phyloP scores from a whole-genome alignment of 1,140 invertebrate species.

The Drosophila nigromelanica region DNA sequence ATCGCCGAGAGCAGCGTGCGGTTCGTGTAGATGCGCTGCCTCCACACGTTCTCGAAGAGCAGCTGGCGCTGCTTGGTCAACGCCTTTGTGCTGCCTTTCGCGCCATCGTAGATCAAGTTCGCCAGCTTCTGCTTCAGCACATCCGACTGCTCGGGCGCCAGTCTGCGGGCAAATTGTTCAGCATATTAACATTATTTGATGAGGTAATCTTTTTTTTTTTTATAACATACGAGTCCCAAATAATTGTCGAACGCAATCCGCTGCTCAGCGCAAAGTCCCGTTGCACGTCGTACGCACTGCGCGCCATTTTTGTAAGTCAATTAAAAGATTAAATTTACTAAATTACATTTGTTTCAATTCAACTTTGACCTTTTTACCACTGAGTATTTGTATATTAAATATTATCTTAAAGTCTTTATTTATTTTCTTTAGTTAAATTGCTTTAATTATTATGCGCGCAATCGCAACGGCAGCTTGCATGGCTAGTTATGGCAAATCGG shows the following conservation, averaged over 20 bases:
- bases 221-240: constrained; percentile 75
- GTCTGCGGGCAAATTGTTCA: constrained; percentile 17
- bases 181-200: not conserved
- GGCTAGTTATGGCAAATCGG: too few relatives aligned
- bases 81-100: constrained; percentile 18
- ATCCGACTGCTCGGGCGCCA: constrained; percentile 55
- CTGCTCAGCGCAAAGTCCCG: constrained; percentile 70
- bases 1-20: constrained; percentile 67
- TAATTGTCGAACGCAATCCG: constrained; percentile 64
- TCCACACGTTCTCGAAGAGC: constrained; percentile 71
- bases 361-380: too few relatives aligned
- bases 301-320: constrained; percentile 31
- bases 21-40: constrained; percentile 70
- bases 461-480: too few relatives aligned
- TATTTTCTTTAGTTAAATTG: too few relatives aligned
- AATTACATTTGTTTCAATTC: too few relatives aligned
- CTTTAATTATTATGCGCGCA: too few relatives aligned
- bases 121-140: constrained; percentile 65
- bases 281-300: constrained; percentile 67
- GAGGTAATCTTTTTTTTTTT: constrained; percentile 10
- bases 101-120: constrained; percentile 45
- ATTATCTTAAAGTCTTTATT: too few relatives aligned
- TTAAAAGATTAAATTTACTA: too few relatives aligned
- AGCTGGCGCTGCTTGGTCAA: constrained; percentile 46
- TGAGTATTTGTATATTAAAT: too few relatives aligned